phyloP scores from a whole-genome alignment of 2,113 vertebrate species.

The Psephotus haematonotus region DNA sequence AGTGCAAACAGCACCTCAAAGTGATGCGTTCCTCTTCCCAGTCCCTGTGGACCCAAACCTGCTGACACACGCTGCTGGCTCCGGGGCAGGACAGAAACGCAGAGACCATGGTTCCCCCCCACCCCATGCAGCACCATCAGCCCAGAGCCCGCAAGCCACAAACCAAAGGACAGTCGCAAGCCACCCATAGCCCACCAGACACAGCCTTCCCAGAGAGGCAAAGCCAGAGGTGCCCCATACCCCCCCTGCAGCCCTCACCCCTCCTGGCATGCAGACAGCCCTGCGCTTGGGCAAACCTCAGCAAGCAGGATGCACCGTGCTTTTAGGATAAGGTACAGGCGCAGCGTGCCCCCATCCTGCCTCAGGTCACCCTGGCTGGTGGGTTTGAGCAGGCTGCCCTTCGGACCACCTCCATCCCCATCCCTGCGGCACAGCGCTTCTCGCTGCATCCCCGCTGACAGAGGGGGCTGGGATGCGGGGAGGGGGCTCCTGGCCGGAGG shows the following conservation, averaged over 20 bases:
- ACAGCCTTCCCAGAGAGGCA: neutral
- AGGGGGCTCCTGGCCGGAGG: neutral
- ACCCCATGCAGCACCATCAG: neutral
- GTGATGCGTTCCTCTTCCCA: neutral
- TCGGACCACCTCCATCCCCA: neutral
- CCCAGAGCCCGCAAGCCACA: neutral
- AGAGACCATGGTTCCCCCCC: neutral
- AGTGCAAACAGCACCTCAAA: neutral
- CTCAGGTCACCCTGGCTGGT: neutral
- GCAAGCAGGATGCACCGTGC: neutral
- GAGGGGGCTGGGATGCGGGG: neutral
- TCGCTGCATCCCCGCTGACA: neutral
- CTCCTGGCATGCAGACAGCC: neutral
- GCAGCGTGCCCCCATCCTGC: neutral
- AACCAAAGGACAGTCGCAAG: neutral
- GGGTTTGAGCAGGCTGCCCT: rapidly evolving
- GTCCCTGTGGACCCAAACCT: neutral
- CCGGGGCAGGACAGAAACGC: neutral
- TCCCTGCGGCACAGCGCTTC: neutral
- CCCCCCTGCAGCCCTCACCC: neutral
- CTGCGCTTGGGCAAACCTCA: rapidly evolving
- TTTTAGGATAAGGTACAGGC: neutral
- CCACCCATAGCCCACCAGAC: neutral
- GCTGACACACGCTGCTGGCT: slow-evolving; percentile 16
- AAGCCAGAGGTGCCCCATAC: neutral